Evolutionary conservation across 2,888 invertebrate genomes (phyloP), one percentile per base, ranked within the genome.

Genomic region (Aspidiotus rigidus): DNA sequence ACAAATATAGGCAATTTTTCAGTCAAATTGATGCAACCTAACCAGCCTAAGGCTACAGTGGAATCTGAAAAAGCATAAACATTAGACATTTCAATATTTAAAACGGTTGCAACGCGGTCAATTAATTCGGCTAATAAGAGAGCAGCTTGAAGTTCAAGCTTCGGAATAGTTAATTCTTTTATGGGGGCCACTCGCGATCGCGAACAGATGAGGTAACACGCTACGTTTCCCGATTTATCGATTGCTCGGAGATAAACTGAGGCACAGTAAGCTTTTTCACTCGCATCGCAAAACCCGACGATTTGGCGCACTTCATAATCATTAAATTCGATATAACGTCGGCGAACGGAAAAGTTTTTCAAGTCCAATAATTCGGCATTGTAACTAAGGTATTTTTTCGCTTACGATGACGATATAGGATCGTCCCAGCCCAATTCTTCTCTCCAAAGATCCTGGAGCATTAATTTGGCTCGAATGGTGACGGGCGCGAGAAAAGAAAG

Each of bases 191-290:
- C 72, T 60, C 64, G 53, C 1, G 70, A 66, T 63, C 71, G 72
- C 0, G 72, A 62, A 54, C 85, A 76, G 84, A 87, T 59, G 84
- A 85, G 13, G 82, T 85, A 74, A 84, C 85, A 74, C 86, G 71
- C 9, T 69, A 71, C 53, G 61, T 69, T 44, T 62, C 72, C 15
- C 62, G 71, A 2, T 59, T 56, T 13, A 64, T 71, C 40, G 59
- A 67, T 40, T 49, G 66, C 41, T 71, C 70, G 57, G 63, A 73
- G 13, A 39, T 72, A 72, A 7, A 71, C 49, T 40, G 67, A 62
- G 7, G 62, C 71, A 11, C 62, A 70, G 44, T 72, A 72, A 1
- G 70, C 70, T 54, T 64, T 39, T 11, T 72, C 71, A 1, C 70
- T 70, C 1, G 72, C 72, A 62, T 72, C 73, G 40, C 70, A 71